These are phyloP conservation scores for Drosophila tsacasi DNA, from an alignment of 1,140 invertebrate species.

Conservation along the genomic window DNA sequence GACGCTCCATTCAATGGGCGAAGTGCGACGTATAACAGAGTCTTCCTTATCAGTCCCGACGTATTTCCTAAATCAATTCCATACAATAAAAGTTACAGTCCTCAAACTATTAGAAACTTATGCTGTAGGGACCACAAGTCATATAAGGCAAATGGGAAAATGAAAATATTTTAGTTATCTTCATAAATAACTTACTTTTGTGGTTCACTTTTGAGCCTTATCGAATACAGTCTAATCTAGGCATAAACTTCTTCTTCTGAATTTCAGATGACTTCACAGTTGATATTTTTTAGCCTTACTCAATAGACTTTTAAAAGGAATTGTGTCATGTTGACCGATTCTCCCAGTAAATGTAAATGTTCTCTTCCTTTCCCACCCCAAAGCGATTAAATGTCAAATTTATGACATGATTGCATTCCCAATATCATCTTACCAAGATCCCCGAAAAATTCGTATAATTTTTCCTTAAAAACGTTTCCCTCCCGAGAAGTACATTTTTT, in stretches of 20 bases:
- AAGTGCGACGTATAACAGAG: slow-evolving; percentile 15
- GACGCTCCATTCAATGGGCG: slow-evolving; percentile 12
- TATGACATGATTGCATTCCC: slow-evolving; percentile 58
- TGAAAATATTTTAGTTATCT: neutral
- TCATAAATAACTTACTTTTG: neutral
- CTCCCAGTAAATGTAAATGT: slow-evolving; percentile 26
- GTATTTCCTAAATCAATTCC: slow-evolving; percentile 30
- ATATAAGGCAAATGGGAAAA: neutral
- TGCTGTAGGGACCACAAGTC: slow-evolving; percentile 11
- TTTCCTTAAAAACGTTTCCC: slow-evolving; percentile 14
- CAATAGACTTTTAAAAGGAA: slow-evolving; percentile 3
- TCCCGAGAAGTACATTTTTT: slow-evolving; percentile 45
- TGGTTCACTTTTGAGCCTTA: neutral
- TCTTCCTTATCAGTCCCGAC: slow-evolving; percentile 33
- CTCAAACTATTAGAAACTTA: slow-evolving; percentile 37
- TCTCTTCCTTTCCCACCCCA: slow-evolving; percentile 1
- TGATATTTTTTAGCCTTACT: slow-evolving; percentile 19
- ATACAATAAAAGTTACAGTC: neutral
- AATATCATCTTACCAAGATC: slow-evolving; percentile 73
- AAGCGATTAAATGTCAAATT: slow-evolving; percentile 81
- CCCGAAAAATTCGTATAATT: slow-evolving; percentile 25
- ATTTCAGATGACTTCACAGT: slow-evolving; percentile 26
- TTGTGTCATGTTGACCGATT: slow-evolving; percentile 5
- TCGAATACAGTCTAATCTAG: slow-evolving; percentile 27
- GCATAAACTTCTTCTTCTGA: slow-evolving; percentile 4